These are phyloP conservation scores for Acipenser oxyrinchus DNA, from an alignment of 2,797 vertebrate species.

Conservation along the genomic window DNA sequence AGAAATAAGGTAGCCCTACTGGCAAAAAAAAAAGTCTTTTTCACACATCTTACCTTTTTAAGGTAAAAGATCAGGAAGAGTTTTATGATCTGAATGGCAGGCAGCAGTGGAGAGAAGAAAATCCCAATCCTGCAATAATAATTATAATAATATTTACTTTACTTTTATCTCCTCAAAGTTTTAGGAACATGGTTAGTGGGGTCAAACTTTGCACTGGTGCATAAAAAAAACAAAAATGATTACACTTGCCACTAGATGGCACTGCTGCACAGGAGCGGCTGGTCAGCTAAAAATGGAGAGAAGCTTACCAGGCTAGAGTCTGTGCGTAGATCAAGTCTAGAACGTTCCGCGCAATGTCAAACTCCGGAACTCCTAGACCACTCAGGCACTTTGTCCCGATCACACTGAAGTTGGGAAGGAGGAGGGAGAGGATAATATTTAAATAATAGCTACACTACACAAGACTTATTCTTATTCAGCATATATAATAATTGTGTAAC, in stretches of 20 bases:
- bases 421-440: background rate
- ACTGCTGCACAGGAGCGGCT: background rate
- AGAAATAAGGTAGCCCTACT: too few relatives aligned
- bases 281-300: background rate
- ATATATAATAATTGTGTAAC: background rate
- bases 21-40: slow-evolving; percentile 41
- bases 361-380: slow-evolving; percentile 52
- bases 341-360: slow-evolving; percentile 66
- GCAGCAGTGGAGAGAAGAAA: slow-evolving; percentile 64
- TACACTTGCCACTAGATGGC: background rate
- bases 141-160: background rate
- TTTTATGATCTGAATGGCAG: slow-evolving; percentile 55
- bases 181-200: too few relatives aligned
- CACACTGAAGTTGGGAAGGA: slow-evolving; percentile 52
- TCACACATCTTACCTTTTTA: slow-evolving; percentile 72
- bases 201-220: background rate
- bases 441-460: slow-evolving; percentile 14
- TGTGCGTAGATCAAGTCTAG: slow-evolving; percentile 66
- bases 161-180: too few relatives aligned
- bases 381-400: slow-evolving; percentile 61
- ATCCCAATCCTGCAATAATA: slow-evolving; percentile 54
- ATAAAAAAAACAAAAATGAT: background rate
- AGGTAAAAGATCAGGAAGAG: slow-evolving; percentile 70
- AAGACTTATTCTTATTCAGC: background rate
- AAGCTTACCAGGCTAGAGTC: slow-evolving; percentile 61